phyloP scores from a whole-genome alignment of 2,888 invertebrate species.

The Ecliptopera silaceata region DNA sequence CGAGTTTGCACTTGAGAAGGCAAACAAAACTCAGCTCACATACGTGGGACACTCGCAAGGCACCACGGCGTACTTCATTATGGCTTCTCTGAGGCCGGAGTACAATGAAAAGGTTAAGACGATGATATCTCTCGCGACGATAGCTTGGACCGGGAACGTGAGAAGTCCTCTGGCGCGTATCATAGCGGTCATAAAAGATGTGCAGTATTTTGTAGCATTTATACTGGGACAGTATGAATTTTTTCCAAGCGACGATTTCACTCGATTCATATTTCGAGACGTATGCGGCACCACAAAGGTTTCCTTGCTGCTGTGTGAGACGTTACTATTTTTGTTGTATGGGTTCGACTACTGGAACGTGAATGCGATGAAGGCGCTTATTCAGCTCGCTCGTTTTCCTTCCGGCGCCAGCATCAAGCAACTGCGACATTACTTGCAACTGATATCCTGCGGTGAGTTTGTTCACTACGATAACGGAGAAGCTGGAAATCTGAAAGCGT shows the following conservation, averaged over 20 bases:
- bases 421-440: slow-evolving; percentile 51
- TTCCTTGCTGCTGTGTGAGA: slow-evolving; percentile 29
- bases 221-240: slow-evolving; percentile 11
- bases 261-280: slow-evolving; percentile 2
- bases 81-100: slow-evolving; percentile 81
- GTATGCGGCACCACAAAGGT: slow-evolving; percentile 9
- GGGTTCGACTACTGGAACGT: slow-evolving; percentile 44
- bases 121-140: slow-evolving; percentile 84
- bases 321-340: slow-evolving; percentile 31
- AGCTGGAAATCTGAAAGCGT: slow-evolving; percentile 34
- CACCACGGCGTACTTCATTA: slow-evolving; percentile 84
- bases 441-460: slow-evolving; percentile 38
- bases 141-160: slow-evolving; percentile 80
- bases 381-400: slow-evolving; percentile 38
- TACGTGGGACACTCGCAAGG: slow-evolving; percentile 91
- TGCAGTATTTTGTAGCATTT: not conserved
- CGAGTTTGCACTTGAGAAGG: slow-evolving; percentile 82
- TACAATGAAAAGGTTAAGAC: slow-evolving; percentile 84
- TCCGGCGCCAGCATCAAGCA: slow-evolving; percentile 73
- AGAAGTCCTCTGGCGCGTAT: slow-evolving; percentile 37
- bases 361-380: slow-evolving; percentile 31
- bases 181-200: not conserved
- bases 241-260: slow-evolving; percentile 14
- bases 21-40: slow-evolving; percentile 79
- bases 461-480: slow-evolving; percentile 42